A percentile compares a stretch with the other conserved stretches of the same genome.
phyloP scores from a whole-genome alignment of 2,113 vertebrate genomes.

The Percina caprodes region DNA sequence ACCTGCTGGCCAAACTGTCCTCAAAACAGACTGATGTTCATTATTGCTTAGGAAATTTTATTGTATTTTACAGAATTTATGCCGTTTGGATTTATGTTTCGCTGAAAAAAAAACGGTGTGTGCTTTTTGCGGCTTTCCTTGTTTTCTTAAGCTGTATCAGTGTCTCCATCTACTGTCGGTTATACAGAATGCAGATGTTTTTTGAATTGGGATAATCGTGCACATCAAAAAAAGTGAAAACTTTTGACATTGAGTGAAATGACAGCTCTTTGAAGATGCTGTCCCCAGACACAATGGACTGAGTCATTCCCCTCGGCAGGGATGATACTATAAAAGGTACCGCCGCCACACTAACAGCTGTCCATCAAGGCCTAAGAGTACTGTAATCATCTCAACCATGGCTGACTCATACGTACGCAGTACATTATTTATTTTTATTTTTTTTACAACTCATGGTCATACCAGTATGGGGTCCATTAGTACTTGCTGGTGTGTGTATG shows the following conservation, averaged over 20 bases:
- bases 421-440: too few species aligned
- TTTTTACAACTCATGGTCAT: constrained; percentile 9
- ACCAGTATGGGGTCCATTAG: constrained; percentile 9
- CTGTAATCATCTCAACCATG: constrained; percentile 61
- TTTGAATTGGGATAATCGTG: constrained; percentile 15
- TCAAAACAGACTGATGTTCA: constrained; percentile 29
- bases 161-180: constrained; percentile 60
- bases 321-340: constrained; percentile 27
- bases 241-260: constrained; percentile 19
- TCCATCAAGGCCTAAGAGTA: constrained; percentile 41
- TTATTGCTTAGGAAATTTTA: constrained; percentile 12
- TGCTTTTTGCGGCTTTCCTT: constrained; percentile 39
- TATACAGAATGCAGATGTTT: constrained; percentile 33
- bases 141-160: constrained; percentile 40
- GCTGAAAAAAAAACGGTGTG: background rate
- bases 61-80: constrained; percentile 38
- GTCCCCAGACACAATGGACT: constrained; percentile 31
- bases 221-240: constrained; percentile 23
- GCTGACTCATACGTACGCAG: constrained; percentile 33
- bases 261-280: constrained; percentile 17
- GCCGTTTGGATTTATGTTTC: constrained; percentile 44
- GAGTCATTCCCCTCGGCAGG: constrained; percentile 45
- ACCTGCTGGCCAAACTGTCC: background rate
- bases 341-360: constrained; percentile 24
- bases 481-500: background rate